Evolutionary conservation across 2,113 vertebrate species (phyloP).

Genomic region (Maccullochella peelii): DNA sequence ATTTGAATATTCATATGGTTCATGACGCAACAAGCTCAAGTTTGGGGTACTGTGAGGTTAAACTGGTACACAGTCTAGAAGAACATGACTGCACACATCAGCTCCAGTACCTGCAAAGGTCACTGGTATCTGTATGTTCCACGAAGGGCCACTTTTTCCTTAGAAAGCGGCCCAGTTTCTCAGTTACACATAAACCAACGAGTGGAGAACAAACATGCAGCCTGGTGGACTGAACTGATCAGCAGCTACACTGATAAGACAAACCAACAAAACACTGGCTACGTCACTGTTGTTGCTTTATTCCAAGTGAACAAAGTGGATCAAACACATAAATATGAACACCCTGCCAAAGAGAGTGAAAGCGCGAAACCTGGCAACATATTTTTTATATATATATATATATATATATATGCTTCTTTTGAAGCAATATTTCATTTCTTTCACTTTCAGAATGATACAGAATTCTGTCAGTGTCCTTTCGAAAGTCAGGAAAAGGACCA

Average conservation of each 20-base stretch:
- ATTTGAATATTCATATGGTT: conserved; percentile 19
- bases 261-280: not conserved
- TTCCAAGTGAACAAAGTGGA: conserved; percentile 71
- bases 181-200: not conserved
- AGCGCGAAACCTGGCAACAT: not conserved
- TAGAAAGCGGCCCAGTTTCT: not conserved
- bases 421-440: conserved; percentile 14
- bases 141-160: not conserved
- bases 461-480: conserved; percentile 48
- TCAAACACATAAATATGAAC: conserved; percentile 67
- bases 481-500: conserved; percentile 56
- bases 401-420: no score
- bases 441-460: conserved; percentile 57
- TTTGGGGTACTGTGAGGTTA: not conserved
- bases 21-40: not conserved
- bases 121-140: not conserved
- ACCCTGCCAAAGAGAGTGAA: conserved; percentile 49
- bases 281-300: conserved; percentile 65
- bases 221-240: not conserved
- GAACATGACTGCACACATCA: not conserved
- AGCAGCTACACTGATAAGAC: not conserved
- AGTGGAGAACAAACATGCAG: not conserved
- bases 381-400: no score
- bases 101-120: not conserved
- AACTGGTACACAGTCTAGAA: not conserved